Percentiles rank a stretch among this genome's conserved stretches.
Evolutionary conservation across 2,888 invertebrate species (phyloP).

Genomic region (Spodoptera littoralis): DNA sequence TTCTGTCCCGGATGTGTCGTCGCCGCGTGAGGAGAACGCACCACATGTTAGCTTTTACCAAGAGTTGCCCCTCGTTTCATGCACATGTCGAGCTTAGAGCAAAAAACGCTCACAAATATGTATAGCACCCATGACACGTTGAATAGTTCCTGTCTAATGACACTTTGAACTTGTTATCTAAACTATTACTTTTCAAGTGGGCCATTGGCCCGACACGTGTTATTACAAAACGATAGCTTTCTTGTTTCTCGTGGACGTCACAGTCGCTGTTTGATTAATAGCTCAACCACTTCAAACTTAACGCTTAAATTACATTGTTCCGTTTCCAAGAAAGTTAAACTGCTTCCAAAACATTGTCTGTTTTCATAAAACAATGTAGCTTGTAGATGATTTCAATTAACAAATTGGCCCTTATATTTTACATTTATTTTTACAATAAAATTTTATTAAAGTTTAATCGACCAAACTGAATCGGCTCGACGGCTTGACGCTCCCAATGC

Average conservation of each 20-base stretch:
- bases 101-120: conserved; percentile 62
- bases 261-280: conserved; percentile 19
- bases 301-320: conserved; percentile 10
- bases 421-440: conserved; percentile 12
- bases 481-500: conserved; percentile 9
- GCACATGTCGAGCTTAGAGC: conserved; percentile 64
- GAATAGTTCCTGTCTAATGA: conserved; percentile 55
- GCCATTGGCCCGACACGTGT: conserved; percentile 41
- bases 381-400: conserved; percentile 24
- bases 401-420: conserved; percentile 13
- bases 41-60: conserved; percentile 73
- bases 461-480: conserved; percentile 15
- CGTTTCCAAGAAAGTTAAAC: conserved; percentile 8
- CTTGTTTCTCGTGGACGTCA: conserved; percentile 14
- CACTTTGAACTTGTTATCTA: conserved; percentile 61
- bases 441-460: conserved; percentile 35
- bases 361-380: conserved; percentile 8
- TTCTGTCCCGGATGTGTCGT: conserved; percentile 68
- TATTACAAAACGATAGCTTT: conserved; percentile 39
- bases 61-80: conserved; percentile 62
- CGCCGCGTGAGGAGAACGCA: conserved; percentile 57
- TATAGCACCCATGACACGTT: conserved; percentile 36
- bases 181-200: conserved; percentile 56
- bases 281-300: conserved; percentile 18
- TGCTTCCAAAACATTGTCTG: conserved; percentile 7